These are phyloP conservation scores for Aricia agestis DNA, from an alignment of 1,140 invertebrate genomes.

Conservation along the genomic window DNA sequence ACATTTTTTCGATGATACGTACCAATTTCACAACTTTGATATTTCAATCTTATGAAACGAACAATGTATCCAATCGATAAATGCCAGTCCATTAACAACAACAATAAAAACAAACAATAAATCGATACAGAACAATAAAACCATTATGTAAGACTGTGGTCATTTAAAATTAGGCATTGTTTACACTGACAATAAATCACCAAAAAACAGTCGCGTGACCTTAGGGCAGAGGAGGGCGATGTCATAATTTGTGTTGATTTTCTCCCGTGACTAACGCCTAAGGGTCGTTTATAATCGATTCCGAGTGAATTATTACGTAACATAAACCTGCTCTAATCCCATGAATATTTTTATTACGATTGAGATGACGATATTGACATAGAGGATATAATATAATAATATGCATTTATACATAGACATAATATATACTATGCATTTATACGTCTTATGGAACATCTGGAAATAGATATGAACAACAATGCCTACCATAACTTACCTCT, in stretches of 20 bases:
- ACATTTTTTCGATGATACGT: too few species aligned
- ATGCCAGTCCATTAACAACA: not conserved
- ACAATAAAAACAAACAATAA: constrained; percentile 9
- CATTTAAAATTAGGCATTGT: constrained; percentile 38
- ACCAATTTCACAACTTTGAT: not conserved
- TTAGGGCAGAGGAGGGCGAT: constrained; percentile 46
- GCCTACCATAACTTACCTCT: too few species aligned
- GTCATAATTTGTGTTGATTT: constrained; percentile 70
- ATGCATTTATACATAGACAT: too few species aligned
- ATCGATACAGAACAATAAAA: constrained; percentile 10
- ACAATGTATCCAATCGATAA: not conserved
- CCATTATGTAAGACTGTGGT: constrained; percentile 15
- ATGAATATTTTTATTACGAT: not conserved
- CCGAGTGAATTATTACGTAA: constrained; percentile 32
- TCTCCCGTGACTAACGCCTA: constrained; percentile 57
- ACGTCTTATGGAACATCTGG: too few species aligned
- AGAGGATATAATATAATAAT: too few species aligned
- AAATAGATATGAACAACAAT: too few species aligned
- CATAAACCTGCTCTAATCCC: not conserved
- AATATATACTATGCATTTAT: too few species aligned
- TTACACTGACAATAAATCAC: constrained; percentile 58
- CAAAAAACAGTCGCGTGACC: constrained; percentile 63
- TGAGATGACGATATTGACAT: too few species aligned
- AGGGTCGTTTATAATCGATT: constrained; percentile 44
- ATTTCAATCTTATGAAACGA: not conserved